These are phyloP conservation scores for Idaea dimidiata DNA, from an alignment of 2,888 invertebrate species.

Conservation along the genomic window DNA sequence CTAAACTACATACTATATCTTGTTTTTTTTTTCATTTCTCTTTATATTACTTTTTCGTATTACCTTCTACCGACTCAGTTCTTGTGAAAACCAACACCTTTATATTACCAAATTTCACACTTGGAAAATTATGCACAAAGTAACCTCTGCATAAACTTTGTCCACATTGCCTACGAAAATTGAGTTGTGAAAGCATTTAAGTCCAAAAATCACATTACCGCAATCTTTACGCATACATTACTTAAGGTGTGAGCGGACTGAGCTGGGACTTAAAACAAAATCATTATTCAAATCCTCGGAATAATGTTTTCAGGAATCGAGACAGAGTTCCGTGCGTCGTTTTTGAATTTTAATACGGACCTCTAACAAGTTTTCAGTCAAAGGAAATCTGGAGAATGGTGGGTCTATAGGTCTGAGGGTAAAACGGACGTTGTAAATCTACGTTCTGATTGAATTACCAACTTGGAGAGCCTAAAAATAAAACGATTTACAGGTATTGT, in stretches of 20 bases:
- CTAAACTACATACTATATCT: no score
- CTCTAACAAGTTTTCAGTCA: conserved; percentile 79
- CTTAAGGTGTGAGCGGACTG: conserved; percentile 48
- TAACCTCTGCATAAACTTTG: conserved; percentile 47
- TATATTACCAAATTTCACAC: neutral
- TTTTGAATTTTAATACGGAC: conserved; percentile 80
- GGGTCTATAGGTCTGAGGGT: conserved; percentile 34
- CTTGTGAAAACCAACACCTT: neutral
- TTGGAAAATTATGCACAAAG: conserved; percentile 29
- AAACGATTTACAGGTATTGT: neutral
- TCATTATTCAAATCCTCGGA: conserved; percentile 79
- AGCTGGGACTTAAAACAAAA: conserved; percentile 66
- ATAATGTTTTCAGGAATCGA: conserved; percentile 78
- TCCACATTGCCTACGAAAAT: conserved; percentile 56
- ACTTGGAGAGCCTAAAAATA: neutral
- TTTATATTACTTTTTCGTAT: no score
- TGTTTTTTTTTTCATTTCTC: neutral
- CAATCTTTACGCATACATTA: conserved; percentile 75
- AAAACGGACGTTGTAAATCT: conserved; percentile 36
- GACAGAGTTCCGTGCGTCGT: conserved; percentile 74
- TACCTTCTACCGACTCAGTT: no score
- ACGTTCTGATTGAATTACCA: neutral
- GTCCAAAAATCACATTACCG: conserved; percentile 76
- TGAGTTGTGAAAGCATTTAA: conserved; percentile 75
- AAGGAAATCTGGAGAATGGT: conserved; percentile 68